Percentiles rank a stretch among this genome's conserved stretches.
These are phyloP conservation scores for Synchiropus splendidus DNA, from an alignment of 2,113 vertebrate species.

Conservation along the genomic window DNA sequence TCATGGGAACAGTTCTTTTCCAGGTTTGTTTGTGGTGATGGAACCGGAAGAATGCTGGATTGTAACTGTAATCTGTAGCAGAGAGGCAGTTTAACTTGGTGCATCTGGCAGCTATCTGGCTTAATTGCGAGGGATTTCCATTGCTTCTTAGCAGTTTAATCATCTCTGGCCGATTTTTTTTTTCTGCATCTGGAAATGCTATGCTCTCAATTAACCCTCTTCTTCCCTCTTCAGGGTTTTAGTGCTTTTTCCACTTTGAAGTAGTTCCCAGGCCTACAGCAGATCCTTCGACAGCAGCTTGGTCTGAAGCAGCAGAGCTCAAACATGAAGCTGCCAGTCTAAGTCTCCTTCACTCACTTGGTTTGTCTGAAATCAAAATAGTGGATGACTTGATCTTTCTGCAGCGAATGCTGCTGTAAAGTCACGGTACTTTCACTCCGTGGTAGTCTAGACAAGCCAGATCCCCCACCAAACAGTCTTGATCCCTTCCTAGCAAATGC, in stretches of 20 bases:
- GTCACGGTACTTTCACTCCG: too few relatives aligned
- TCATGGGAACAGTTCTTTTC: constrained; percentile 1
- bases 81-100: constrained; percentile 24
- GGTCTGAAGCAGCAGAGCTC: neutral
- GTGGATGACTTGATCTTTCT: constrained; percentile 15
- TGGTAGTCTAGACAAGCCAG: too few relatives aligned
- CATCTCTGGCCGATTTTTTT: constrained; percentile 45
- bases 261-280: constrained; percentile 45
- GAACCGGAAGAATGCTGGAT: constrained; percentile 8
- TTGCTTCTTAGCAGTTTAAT: constrained; percentile 54
- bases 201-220: constrained; percentile 62
- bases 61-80: constrained; percentile 5
- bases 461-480: too few relatives aligned
- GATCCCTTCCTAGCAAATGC: too few relatives aligned
- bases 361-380: constrained; percentile 25
- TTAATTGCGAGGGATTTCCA: constrained; percentile 61
- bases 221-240: constrained; percentile 48
- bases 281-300: constrained; percentile 23
- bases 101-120: constrained; percentile 63
- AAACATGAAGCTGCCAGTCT: neutral
- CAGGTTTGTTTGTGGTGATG: constrained; percentile 11
- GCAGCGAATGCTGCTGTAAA: too few relatives aligned
- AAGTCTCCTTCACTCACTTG: too few relatives aligned
- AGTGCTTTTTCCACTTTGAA: constrained; percentile 46
- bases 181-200: constrained; percentile 62